A percentile compares a stretch with the other conserved stretches of the same genome.
phyloP scores from a whole-genome alignment of 2,888 invertebrate genomes.

The Hetaerina titia region DNA sequence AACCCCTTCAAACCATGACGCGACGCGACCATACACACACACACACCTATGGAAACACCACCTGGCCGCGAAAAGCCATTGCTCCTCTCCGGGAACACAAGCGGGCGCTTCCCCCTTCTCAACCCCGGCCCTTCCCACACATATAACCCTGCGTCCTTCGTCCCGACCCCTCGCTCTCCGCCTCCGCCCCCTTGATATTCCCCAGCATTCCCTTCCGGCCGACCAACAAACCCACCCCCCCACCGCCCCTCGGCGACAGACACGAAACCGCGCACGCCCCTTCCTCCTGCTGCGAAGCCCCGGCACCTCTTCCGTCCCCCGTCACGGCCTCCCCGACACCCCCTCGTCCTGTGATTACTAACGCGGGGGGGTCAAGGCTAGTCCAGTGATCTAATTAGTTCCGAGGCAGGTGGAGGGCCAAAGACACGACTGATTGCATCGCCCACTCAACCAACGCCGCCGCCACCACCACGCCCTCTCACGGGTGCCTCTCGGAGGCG shows the following conservation, averaged over 20 bases:
- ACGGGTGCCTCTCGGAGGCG: too few relatives aligned
- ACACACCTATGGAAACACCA: neutral
- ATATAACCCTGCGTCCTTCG: neutral
- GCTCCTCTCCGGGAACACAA: neutral
- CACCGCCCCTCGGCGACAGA: neutral
- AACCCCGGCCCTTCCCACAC: too few relatives aligned
- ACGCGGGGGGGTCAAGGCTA: neutral
- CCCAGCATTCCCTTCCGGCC: neutral
- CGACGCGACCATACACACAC: neutral
- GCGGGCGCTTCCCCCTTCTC: neutral
- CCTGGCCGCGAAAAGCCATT: neutral
- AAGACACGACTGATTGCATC: conserved; percentile 39
- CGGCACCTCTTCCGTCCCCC: too few relatives aligned
- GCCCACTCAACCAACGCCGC: neutral
- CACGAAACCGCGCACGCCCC: too few relatives aligned
- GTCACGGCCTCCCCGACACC: too few relatives aligned
- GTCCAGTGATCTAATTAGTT: conserved; percentile 35
- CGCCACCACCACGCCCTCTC: neutral
- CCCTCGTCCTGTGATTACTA: neutral
- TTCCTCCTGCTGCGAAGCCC: too few relatives aligned
- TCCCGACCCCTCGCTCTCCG: too few relatives aligned
- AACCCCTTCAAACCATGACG: neutral
- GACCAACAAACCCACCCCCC: neutral
- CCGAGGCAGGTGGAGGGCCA: neutral
- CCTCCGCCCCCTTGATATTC: neutral